Evolutionary conservation across 2,888 invertebrate species (phyloP).

Genomic region (Sisyra nigra): DNA sequence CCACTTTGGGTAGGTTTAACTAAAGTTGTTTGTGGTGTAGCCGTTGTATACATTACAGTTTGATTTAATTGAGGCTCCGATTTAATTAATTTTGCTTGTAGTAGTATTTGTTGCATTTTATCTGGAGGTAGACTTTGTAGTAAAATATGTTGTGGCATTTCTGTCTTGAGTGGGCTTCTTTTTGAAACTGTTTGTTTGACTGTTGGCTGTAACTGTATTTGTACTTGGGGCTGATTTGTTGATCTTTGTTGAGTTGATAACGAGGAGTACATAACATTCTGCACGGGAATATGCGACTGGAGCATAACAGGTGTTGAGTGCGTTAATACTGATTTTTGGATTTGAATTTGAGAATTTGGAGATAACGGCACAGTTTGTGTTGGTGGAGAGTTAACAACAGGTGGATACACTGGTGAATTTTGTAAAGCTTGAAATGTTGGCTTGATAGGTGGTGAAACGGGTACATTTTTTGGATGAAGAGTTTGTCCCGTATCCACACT

Average conservation of each 20-base stretch:
- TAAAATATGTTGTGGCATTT: constrained; percentile 8
- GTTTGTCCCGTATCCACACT: constrained; percentile 1
- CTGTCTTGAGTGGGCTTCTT: constrained; percentile 5
- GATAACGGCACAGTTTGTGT: constrained; percentile 8
- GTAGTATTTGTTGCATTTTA: constrained; percentile 36
- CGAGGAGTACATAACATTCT: constrained; percentile 5
- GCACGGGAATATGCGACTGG: constrained; percentile 16
- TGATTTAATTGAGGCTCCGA: constrained; percentile 25
- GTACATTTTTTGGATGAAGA: constrained; percentile 4
- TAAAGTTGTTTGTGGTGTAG: constrained; percentile 17
- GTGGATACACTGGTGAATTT: constrained; percentile 10
- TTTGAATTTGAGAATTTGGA: not conserved
- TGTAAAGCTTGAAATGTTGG: constrained; percentile 5
- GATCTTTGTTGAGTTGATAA: not conserved
- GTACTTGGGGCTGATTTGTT: constrained; percentile 5
- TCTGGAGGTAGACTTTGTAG: constrained; percentile 17
- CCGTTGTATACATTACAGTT: constrained; percentile 34
- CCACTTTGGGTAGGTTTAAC: constrained; percentile 14
- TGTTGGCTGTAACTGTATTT: constrained; percentile 7
- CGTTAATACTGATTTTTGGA: constrained; percentile 19
- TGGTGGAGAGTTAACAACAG: constrained; percentile 3
- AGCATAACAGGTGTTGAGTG: constrained; percentile 23
- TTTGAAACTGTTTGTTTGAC: constrained; percentile 2
- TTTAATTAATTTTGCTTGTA: constrained; percentile 46
- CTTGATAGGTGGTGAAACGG: too few relatives aligned